Conservation (phyloP, 2,888 invertebrate species). For the Callyntrura guangdongensis region DNA sequence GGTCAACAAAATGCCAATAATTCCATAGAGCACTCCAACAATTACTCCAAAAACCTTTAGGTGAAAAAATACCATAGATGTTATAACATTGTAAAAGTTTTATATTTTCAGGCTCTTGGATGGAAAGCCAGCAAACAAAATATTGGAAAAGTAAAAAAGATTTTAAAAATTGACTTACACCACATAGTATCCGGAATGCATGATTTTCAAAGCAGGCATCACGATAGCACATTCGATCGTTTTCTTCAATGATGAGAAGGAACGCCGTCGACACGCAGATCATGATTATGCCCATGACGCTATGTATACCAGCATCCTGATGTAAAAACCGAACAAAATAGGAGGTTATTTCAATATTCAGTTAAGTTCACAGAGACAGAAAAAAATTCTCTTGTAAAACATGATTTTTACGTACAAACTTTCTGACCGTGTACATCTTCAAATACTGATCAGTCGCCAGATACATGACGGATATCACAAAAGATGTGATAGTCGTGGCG, state of each 20-base stretch:
- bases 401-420: conserved; percentile 79
- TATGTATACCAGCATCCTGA: conserved; percentile 79
- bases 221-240: conserved; percentile 71
- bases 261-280: conserved; percentile 72
- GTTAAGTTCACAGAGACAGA: neutral
- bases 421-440: conserved; percentile 78
- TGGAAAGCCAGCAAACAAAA: neutral
- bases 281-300: conserved; percentile 76
- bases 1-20: conserved; percentile 75
- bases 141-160: neutral
- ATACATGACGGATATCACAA: conserved; percentile 79
- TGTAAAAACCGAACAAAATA: neutral
- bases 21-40: conserved; percentile 77
- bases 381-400: conserved; percentile 3
- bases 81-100: conserved; percentile 4
- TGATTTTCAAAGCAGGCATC: conserved; percentile 70
- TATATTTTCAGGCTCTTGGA: conserved; percentile 3
- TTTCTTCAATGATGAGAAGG: conserved; percentile 75
- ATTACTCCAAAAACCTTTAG: conserved; percentile 75
- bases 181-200: conserved; percentile 72
- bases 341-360: conserved; percentile 8
- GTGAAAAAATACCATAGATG: neutral
- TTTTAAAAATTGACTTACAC: conserved; percentile 58
- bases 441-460: conserved; percentile 79
- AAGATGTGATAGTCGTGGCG: conserved; percentile 71